Evolutionary conservation across 2,797 vertebrate species (phyloP).

Genomic region (Labeo calbasu): DNA sequence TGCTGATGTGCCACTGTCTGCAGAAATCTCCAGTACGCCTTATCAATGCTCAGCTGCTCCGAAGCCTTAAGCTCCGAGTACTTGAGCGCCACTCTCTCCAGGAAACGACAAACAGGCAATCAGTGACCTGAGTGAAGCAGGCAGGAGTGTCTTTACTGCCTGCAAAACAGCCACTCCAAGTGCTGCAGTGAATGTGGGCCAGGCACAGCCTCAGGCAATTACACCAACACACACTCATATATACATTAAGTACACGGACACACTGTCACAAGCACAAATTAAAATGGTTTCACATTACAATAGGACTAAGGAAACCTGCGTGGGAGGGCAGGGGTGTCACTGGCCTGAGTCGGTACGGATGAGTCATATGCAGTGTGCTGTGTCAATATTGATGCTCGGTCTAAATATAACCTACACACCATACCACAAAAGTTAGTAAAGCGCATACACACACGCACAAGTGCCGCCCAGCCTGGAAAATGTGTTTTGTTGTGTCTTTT

Average conservation of each 20-base stretch:
- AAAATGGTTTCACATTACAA: conserved; percentile 28
- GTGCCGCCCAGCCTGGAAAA: conserved; percentile 51
- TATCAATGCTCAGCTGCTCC: conserved; percentile 28
- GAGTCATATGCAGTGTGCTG: conserved; percentile 83
- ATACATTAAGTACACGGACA: not conserved
- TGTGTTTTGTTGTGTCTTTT: conserved; percentile 41
- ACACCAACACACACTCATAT: conserved; percentile 8
- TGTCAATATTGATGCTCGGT: conserved; percentile 60
- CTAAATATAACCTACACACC: conserved; percentile 63
- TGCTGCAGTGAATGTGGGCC: conserved; percentile 50
- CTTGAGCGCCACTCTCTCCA: conserved; percentile 9
- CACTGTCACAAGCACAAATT: conserved; percentile 17
- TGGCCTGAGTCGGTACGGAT: conserved; percentile 80
- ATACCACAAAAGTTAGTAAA: conserved; percentile 49
- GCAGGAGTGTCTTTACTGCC: conserved; percentile 27
- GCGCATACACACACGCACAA: conserved; percentile 39
- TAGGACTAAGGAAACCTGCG: conserved; percentile 60
- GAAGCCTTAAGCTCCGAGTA: conserved; percentile 9
- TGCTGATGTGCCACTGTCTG: conserved; percentile 20
- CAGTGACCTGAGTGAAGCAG: conserved; percentile 38
- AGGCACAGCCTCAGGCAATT: conserved; percentile 45
- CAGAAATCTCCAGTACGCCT: conserved; percentile 28
- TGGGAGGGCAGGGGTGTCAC: conserved; percentile 79
- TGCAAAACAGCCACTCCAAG: conserved; percentile 35
- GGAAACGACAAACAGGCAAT: conserved; percentile 28